Evolutionary conservation across 2,888 invertebrate genomes (phyloP).

Genomic region (Drosophila yooni): DNA sequence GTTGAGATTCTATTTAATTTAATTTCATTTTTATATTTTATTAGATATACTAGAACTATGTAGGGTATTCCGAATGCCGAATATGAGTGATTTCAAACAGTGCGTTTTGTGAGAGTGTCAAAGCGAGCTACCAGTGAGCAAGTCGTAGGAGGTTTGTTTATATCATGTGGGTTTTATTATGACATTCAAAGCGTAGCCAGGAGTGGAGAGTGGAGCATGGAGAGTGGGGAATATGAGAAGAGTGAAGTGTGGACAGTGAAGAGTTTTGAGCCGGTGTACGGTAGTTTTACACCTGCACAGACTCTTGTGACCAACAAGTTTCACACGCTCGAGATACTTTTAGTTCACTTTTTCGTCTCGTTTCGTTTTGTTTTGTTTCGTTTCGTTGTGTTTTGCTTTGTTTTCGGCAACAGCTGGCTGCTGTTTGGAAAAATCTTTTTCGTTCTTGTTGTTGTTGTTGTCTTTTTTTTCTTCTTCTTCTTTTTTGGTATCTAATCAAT

Average conservation of each 20-base stretch:
- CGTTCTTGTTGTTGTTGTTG: not conserved
- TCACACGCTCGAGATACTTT: conserved; percentile 47
- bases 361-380: conserved; percentile 1
- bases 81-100: not conserved
- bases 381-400: conserved; percentile 15
- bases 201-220: not conserved
- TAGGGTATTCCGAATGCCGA: not conserved
- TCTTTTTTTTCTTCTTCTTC: not conserved
- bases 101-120: not conserved
- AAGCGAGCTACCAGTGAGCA: not conserved
- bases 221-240: not conserved
- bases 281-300: conserved; percentile 32
- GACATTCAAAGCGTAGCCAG: conserved; percentile 16
- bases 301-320: conserved; percentile 25
- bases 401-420: conserved; percentile 46
- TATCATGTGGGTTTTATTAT: conserved; percentile 6
- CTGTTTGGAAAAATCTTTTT: conserved; percentile 18
- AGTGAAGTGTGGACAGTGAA: not conserved
- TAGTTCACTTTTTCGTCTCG: conserved; percentile 11
- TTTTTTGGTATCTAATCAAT: conserved; percentile 48
- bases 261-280: not conserved
- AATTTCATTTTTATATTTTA: not conserved
- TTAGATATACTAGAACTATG: not conserved
- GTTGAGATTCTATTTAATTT: not conserved
- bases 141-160: conserved; percentile 3